These are phyloP conservation scores for Cosmia trapezina DNA, from an alignment of 2,888 invertebrate species.

Conservation along the genomic window DNA sequence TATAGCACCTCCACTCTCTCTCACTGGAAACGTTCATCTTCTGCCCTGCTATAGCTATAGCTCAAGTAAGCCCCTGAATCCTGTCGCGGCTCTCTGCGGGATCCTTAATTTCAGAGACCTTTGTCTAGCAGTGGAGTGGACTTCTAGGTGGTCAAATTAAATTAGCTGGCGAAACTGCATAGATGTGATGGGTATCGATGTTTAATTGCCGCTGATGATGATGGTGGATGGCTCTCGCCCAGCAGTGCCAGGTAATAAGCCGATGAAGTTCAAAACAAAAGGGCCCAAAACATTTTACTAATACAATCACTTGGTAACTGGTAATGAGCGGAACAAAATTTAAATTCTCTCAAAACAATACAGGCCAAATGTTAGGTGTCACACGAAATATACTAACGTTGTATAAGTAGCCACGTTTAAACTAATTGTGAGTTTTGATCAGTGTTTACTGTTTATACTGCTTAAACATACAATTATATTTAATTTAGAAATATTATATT, in stretches of 20 bases:
- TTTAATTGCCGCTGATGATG: neutral
- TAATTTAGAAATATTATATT: neutral
- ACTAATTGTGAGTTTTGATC: slow-evolving; percentile 2
- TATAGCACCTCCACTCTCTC: too few relatives aligned
- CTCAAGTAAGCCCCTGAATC: too few relatives aligned
- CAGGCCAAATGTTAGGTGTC: slow-evolving; percentile 77
- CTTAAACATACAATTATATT: neutral
- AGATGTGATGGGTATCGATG: neutral
- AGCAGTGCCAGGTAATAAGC: neutral
- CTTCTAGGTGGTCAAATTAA: neutral
- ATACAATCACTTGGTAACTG: slow-evolving; percentile 39
- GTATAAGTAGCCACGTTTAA: slow-evolving; percentile 21
- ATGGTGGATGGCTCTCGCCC: too few relatives aligned
- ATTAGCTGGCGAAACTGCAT: neutral
- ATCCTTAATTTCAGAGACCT: neutral
- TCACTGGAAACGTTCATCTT: too few relatives aligned
- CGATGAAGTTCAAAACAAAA: slow-evolving; percentile 19
- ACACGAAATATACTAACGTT: slow-evolving; percentile 43
- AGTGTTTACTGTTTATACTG: neutral
- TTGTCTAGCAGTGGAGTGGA: too few relatives aligned
- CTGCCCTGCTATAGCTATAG: too few relatives aligned
- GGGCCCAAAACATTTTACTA: slow-evolving; percentile 7
- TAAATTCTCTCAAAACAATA: slow-evolving; percentile 77
- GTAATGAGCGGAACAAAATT: slow-evolving; percentile 60
- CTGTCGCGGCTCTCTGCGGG: too few relatives aligned